Evolutionary conservation across 1,140 invertebrate genomes (phyloP), one percentile per base, ranked within the genome.

Genomic region (Philopotamus ludificatus): DNA sequence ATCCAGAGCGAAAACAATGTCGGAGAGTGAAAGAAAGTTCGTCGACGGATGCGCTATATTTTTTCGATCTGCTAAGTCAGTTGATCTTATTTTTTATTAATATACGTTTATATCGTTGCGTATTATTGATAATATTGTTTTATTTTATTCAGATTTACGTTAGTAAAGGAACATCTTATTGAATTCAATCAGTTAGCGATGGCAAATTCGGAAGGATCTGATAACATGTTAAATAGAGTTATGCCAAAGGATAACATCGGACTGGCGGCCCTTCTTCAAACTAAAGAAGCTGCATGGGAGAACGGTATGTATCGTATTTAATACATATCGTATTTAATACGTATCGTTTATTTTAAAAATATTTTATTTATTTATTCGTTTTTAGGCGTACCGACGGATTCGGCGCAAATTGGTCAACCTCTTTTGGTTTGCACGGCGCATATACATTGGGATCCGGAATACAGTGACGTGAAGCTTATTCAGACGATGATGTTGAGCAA

Each of bases 241-340:
- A 99, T 99, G 96, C 97, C 97, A 12, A 98, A 97, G 75, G 98
- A 99, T 77, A 99, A 99, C 80, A 99, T 99, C 72, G 97, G 95
- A 8, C 81, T 99, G 63, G 95, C 94, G 9, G 97, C 95, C 2
- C 80, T 98, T 62, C 81, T 99, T 10, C 92, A 96, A 82, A 96
- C 94, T 0, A 96, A 93, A 73, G 92, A 97, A 75, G 90, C 87
- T 59, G 93, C 93, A 3, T 97, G 93, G 92, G 92, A 95, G 71
- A 91, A 91, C 77, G 87, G 91, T 90, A 76, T 9, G 20, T 4
- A 21, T 51, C 8, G 12, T 22, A 22, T 21, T 51, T 51, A 9
- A 10, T 3, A 22, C 7, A 9, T 16, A 47, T 7, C 22, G 9
- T 51, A 21, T 51, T 51, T 51, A 21, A 47, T 47, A 18, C n/a